Base-by-base conservation (phyloP, 2,797 vertebrate genomes). In the Aphelocoma californica region DNA sequence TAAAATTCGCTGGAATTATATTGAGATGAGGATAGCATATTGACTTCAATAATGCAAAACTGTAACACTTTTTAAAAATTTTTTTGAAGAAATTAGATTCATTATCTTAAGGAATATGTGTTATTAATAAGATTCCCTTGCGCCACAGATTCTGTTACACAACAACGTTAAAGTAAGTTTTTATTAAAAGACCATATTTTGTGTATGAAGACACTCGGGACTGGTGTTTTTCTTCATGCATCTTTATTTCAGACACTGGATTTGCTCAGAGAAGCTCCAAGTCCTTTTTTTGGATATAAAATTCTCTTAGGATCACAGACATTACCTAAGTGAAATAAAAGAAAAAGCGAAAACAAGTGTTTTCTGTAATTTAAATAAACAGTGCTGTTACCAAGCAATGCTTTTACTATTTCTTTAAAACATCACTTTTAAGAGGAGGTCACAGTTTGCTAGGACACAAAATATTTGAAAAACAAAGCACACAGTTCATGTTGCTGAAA, bases 391-490 rank as follows among this genome's bases (percentile, higher is more conserved):
- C 73, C 31, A 94, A 86, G 86, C 53, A 88, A 93, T 92, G 57
- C 7, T 95, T 87, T 72, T 29, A 58, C n/a, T 61, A 45, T 69
- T 93, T 91, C 67, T 88, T 88, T 93, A 92, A 85, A 91, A 90
- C 32, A 84, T 25, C 23, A 53, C 25, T 89, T 84, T 67, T 44
- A 74, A 64, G 70, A 92, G 50, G 67, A 78, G 51, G 38, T 90
- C 75, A 84, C 67, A 67, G 48, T 82, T 95, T 74, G 74, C 84
- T 95, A 89, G 81, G 84, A 82, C 81, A 82, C 42, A 89, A 89
- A 95, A 92, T 81, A 90, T 75, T 84, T 90, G 54, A 86, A 74
- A 95, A 95, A 80, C 67, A 92, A 97, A 96, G 71, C 45, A 71
- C 44, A 67, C 18, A 82, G 82, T 38, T 86, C 70, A 31, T 64